Evolutionary conservation across 2,113 vertebrate species (phyloP).

Genomic region (Raja brachyura): DNA sequence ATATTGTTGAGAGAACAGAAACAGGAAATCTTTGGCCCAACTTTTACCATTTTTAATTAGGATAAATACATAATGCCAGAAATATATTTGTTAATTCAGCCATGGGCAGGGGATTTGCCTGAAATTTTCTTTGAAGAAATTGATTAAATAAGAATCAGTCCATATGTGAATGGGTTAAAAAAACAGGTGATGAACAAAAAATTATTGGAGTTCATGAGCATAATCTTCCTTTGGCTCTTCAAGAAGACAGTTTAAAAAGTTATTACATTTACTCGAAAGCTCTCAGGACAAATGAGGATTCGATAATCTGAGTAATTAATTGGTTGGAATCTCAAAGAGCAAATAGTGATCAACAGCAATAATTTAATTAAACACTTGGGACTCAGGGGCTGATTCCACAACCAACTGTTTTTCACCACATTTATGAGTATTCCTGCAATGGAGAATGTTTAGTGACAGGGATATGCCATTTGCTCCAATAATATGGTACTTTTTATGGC

Average conservation of each 20-base stretch:
- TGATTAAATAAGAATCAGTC: neutral
- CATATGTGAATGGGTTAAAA: neutral
- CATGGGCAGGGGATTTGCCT: neutral
- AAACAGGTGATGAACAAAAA: neutral
- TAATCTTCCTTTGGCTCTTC: neutral
- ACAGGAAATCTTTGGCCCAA: neutral
- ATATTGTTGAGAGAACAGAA: neutral
- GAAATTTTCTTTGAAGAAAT: neutral
- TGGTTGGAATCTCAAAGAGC: neutral
- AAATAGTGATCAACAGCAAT: neutral
- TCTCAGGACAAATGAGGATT: neutral
- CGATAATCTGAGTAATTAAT: neutral
- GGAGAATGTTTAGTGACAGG: neutral
- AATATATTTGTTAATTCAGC: neutral
- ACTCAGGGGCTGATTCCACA: neutral
- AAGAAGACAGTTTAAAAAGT: neutral
- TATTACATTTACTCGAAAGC: neutral
- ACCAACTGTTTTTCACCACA: neutral
- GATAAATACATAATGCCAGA: neutral
- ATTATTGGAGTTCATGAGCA: neutral
- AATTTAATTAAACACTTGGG: neutral
- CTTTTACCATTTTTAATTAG: neutral
- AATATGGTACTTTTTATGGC: neutral
- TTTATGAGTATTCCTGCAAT: neutral
- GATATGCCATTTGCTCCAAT: neutral